These are phyloP conservation scores for Ophiodon elongatus DNA, from an alignment of 2,113 vertebrate genomes.

Conservation along the genomic window DNA sequence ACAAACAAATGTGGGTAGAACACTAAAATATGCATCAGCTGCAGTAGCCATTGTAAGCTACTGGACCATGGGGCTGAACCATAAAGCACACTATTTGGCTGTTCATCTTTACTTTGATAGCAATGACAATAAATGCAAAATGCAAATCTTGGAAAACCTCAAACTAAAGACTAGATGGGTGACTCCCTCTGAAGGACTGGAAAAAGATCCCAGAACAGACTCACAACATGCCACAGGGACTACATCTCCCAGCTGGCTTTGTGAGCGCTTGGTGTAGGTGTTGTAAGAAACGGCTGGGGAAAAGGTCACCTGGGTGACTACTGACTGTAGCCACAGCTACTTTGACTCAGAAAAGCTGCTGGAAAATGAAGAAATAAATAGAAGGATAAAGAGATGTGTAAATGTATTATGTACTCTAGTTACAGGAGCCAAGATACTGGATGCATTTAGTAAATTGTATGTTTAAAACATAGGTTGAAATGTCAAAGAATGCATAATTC, in stretches of 20 bases:
- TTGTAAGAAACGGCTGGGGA: conserved; percentile 16
- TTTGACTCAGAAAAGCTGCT: conserved; percentile 10
- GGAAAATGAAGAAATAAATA: conserved; percentile 20
- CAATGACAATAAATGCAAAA: neutral
- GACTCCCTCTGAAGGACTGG: neutral
- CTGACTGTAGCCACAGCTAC: conserved; percentile 22
- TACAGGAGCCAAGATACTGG: neutral
- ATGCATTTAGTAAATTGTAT: neutral
- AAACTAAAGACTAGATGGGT: neutral
- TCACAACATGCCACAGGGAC: conserved; percentile 21
- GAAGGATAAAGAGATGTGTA: neutral
- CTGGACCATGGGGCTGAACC: neutral
- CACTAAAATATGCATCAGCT: neutral
- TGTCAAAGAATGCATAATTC: neutral
- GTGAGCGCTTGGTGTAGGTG: neutral
- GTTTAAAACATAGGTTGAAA: neutral
- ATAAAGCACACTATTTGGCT: neutral
- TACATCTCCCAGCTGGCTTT: conserved; percentile 40
- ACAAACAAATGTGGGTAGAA: neutral
- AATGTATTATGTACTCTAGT: neutral
- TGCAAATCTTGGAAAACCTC: neutral
- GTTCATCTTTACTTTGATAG: neutral
- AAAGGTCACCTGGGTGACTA: conserved; percentile 33
- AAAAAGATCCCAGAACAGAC: conserved; percentile 11
- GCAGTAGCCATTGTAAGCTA: neutral